Percentiles rank a stretch among this genome's conserved stretches.
phyloP scores from a whole-genome alignment of 2,888 invertebrate genomes.

The Deilephila porcellus region DNA sequence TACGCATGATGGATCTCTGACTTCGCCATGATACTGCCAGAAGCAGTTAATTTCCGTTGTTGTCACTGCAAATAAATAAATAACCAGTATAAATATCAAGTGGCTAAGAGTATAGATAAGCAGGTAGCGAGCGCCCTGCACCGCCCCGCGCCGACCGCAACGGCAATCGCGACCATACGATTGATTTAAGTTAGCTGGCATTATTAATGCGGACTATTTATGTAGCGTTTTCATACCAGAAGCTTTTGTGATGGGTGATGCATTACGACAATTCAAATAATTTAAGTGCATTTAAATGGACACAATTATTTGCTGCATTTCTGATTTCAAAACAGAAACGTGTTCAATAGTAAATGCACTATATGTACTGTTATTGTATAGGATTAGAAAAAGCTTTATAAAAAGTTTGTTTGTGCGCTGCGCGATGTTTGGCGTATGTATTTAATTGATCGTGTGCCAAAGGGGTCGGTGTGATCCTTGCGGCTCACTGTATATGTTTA shows the following conservation, averaged over 20 bases:
- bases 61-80: slow-evolving; percentile 45
- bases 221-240: background rate
- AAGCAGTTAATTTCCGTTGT: slow-evolving; percentile 54
- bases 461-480: background rate
- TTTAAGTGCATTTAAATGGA: background rate
- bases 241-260: background rate
- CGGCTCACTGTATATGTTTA: background rate
- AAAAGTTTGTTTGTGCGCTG: too few relatives aligned
- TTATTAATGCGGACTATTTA: background rate
- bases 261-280: background rate
- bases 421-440: too few relatives aligned
- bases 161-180: background rate
- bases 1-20: slow-evolving; percentile 56
- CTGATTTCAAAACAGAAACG: background rate
- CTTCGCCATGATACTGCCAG: slow-evolving; percentile 46
- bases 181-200: background rate
- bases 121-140: background rate
- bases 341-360: too few relatives aligned
- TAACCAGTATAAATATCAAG: slow-evolving; percentile 29
- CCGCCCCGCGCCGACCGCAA: background rate
- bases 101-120: background rate
- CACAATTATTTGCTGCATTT: background rate
- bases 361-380: too few relatives aligned
- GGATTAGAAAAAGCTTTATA: too few relatives aligned
- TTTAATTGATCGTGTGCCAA: slow-evolving; percentile 1